Percentiles rank a stretch among this genome's conserved stretches.
phyloP scores from a whole-genome alignment of 2,888 invertebrate genomes.

The Andrena bicolor region DNA sequence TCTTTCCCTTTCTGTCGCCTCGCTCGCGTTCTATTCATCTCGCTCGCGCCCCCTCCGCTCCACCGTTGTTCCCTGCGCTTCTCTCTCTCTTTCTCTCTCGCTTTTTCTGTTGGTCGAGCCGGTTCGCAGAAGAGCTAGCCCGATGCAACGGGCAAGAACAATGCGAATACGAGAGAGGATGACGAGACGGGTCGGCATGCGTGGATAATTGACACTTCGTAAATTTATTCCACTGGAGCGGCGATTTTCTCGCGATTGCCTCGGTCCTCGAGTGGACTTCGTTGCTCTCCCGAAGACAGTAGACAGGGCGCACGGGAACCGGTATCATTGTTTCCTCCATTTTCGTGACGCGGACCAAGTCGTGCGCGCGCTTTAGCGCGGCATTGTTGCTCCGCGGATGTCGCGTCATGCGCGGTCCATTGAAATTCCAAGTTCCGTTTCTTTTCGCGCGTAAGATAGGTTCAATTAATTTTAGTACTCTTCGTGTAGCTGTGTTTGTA shows the following conservation, averaged over 20 bases:
- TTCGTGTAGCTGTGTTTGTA: background rate
- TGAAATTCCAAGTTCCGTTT: background rate
- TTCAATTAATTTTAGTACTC: background rate
- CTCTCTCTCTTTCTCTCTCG: constrained; percentile 38
- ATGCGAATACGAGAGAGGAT: constrained; percentile 66
- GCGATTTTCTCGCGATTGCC: constrained; percentile 46
- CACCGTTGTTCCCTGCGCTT: constrained; percentile 7
- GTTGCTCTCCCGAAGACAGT: background rate
- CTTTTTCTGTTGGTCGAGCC: constrained; percentile 54
- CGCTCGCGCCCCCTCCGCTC: background rate
- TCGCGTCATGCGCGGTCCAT: constrained; percentile 17
- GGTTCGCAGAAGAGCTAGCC: constrained; percentile 66
- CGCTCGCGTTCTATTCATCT: constrained; percentile 20
- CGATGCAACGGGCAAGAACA: constrained; percentile 69
- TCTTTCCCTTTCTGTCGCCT: constrained; percentile 40
- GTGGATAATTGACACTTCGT: constrained; percentile 67
- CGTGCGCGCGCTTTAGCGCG: background rate
- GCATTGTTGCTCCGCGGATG: background rate
- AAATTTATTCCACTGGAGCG: constrained; percentile 56
- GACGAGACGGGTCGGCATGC: constrained; percentile 65
- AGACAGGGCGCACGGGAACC: background rate
- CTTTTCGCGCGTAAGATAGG: background rate
- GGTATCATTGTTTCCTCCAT: constrained; percentile 15
- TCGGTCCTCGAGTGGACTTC: background rate
- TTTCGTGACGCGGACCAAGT: background rate